A percentile compares a stretch with the other conserved stretches of the same genome.
phyloP scores from a whole-genome alignment of 2,888 invertebrate genomes.

The Clanis bilineata region DNA sequence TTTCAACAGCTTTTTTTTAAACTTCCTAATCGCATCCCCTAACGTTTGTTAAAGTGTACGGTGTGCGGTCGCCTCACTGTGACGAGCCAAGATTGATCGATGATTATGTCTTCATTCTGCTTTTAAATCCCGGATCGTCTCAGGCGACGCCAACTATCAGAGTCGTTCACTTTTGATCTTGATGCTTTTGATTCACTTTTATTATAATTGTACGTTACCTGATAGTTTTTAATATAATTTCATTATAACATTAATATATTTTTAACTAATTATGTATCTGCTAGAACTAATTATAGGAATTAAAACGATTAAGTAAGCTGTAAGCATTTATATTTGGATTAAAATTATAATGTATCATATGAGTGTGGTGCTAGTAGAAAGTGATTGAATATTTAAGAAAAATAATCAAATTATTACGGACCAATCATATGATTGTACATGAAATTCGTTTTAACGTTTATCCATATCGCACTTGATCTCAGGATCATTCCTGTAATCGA shows the following conservation, averaged over 20 bases:
- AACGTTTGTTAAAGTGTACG: conserved; percentile 36
- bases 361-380: neutral
- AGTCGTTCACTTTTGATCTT: conserved; percentile 22
- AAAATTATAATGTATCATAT: no score
- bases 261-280: no score
- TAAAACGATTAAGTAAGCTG: no score
- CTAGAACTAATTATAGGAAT: no score
- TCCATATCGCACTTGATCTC: neutral
- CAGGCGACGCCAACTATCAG: conserved; percentile 10
- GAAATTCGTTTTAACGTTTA: neutral
- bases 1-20: neutral
- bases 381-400: neutral
- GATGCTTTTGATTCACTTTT: conserved; percentile 28
- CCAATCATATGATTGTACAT: neutral
- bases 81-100: conserved; percentile 72
- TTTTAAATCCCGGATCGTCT: conserved; percentile 18
- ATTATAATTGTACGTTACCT: neutral
- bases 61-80: conserved; percentile 65
- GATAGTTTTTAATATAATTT: neutral
- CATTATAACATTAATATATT: no score
- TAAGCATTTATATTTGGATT: no score
- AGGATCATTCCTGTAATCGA: neutral
- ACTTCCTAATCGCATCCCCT: neutral
- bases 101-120: conserved; percentile 69
- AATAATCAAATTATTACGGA: neutral